Conservation (phyloP, 2,888 invertebrate species). For the Tenthredo amoena region DNA sequence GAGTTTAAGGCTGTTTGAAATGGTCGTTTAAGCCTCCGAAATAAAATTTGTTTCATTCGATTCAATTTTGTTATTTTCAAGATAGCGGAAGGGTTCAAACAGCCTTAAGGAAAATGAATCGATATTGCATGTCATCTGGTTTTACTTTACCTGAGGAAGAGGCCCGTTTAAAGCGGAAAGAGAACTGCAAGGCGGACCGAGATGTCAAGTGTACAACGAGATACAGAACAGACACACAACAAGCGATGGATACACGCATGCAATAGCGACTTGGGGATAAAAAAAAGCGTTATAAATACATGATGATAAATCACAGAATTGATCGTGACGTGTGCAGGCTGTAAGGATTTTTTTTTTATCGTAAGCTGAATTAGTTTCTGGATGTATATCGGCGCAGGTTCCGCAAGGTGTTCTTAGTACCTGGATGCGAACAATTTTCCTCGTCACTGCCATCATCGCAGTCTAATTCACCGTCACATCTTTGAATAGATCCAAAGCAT, state of each 20-base stretch:
- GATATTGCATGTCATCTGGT: neutral
- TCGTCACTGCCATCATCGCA: slow-evolving; percentile 87
- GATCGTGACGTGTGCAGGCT: neutral
- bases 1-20: neutral
- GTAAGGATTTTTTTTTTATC: neutral
- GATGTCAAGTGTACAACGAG: neutral
- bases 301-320: neutral
- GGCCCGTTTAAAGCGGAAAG: neutral
- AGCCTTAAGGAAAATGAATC: neutral
- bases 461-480: slow-evolving; percentile 84
- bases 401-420: slow-evolving; percentile 56
- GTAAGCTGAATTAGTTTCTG: slow-evolving; percentile 1
- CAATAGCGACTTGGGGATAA: neutral
- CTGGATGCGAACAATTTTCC: slow-evolving; percentile 78
- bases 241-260: neutral
- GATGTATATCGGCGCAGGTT: neutral
- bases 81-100: neutral
- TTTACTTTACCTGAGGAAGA: neutral
- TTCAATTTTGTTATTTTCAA: neutral
- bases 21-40: neutral
- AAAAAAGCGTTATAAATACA: neutral
- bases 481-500: slow-evolving; percentile 80
- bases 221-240: neutral
- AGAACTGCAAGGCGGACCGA: neutral
- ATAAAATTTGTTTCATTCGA: neutral